These are phyloP conservation scores for Caiman crocodilus DNA, from an alignment of 2,797 vertebrate species.

Conservation along the genomic window DNA sequence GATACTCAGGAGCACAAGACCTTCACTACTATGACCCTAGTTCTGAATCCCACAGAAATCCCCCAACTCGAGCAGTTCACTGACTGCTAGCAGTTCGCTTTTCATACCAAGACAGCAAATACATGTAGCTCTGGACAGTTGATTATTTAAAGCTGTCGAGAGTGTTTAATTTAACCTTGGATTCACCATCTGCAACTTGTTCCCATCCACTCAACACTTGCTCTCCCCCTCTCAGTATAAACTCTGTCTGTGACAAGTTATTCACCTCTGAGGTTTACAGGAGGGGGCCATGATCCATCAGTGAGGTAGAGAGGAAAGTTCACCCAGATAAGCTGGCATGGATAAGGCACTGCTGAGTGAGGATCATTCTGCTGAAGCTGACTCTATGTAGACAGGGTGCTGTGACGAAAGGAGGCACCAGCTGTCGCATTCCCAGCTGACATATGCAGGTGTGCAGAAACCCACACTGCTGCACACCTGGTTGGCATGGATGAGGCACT, in stretches of 20 bases:
- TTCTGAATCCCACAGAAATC: fast-evolving
- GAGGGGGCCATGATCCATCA: background rate
- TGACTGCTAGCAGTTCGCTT: constrained; percentile 35
- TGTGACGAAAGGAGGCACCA: background rate
- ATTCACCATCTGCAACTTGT: constrained; percentile 65
- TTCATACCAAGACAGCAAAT: constrained; percentile 34
- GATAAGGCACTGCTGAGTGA: fast-evolving
- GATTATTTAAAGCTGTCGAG: constrained; percentile 73
- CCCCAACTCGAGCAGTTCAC: background rate
- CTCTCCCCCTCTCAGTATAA: constrained; percentile 24
- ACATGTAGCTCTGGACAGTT: constrained; percentile 23
- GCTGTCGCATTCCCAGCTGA: background rate
- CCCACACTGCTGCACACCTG: background rate
- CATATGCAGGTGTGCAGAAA: fast-evolving
- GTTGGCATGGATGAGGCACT: fast-evolving
- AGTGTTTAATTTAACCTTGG: constrained; percentile 74
- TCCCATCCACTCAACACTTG: constrained; percentile 50
- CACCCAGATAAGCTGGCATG: background rate
- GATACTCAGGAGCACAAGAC: background rate
- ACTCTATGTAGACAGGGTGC: background rate
- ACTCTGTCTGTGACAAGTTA: background rate
- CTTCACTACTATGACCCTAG: background rate
- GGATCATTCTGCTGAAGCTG: background rate
- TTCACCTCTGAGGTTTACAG: constrained; percentile 11
- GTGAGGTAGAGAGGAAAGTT: background rate